phyloP scores from a whole-genome alignment of 2,888 invertebrate species.

The Lasioglossum leucozonium region DNA sequence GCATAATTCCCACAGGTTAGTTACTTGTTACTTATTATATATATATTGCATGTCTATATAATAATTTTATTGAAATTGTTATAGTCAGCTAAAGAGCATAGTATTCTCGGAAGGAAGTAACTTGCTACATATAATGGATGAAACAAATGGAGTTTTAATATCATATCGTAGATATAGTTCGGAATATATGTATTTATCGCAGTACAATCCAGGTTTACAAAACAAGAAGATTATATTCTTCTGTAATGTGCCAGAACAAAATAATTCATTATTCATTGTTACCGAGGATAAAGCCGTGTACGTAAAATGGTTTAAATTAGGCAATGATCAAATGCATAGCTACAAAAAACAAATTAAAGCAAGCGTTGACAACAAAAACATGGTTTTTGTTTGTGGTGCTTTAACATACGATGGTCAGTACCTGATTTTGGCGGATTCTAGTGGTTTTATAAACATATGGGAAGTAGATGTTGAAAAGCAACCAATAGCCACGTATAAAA shows the following conservation, averaged over 20 bases:
- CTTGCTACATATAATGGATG: constrained; percentile 77
- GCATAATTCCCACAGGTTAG: constrained; percentile 55
- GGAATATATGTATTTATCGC: constrained; percentile 70
- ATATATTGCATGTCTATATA: neutral
- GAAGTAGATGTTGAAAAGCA: constrained; percentile 76
- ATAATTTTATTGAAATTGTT: constrained; percentile 21
- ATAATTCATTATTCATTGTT: constrained; percentile 78
- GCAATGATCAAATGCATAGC: constrained; percentile 69
- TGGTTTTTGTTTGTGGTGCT: constrained; percentile 80
- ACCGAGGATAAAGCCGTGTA: constrained; percentile 74
- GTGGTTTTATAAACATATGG: constrained; percentile 84
- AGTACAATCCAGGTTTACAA: constrained; percentile 73
- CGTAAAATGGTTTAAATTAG: constrained; percentile 73
- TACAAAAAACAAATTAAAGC: constrained; percentile 72
- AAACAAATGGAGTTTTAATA: constrained; percentile 73
- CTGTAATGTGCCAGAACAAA: constrained; percentile 66
- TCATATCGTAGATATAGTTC: constrained; percentile 61
- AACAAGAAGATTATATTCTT: constrained; percentile 75
- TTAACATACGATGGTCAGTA: constrained; percentile 84
- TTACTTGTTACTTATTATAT: constrained; percentile 19
- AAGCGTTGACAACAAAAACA: constrained; percentile 68
- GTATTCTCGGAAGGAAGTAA: constrained; percentile 60
- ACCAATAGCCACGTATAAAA: constrained; percentile 77
- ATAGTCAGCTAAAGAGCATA: constrained; percentile 51
- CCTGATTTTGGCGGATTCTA: constrained; percentile 83